phyloP scores from a whole-genome alignment of 1,140 invertebrate species.

The Stegodyphus dumicola region DNA sequence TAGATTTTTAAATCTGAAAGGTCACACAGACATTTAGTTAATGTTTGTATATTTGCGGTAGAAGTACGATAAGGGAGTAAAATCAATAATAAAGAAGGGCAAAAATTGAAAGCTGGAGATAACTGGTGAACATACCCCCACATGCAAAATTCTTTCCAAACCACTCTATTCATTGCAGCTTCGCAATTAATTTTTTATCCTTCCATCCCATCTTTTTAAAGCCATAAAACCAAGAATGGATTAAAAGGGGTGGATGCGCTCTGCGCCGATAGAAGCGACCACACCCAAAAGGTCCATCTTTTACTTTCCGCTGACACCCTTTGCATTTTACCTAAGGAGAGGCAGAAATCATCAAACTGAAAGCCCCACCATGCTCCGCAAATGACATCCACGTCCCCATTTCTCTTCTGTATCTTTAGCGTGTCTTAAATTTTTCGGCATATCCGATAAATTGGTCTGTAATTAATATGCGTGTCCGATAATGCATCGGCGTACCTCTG shows the following conservation, averaged over 20 bases:
- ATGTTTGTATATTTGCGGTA: no score
- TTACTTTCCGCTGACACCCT: slow-evolving; percentile 17
- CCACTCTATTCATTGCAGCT: no score
- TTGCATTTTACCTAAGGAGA: neutral
- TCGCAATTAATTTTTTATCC: slow-evolving; percentile 18
- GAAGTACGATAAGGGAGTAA: no score
- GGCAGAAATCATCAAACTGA: slow-evolving; percentile 38
- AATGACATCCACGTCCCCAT: slow-evolving; percentile 48
- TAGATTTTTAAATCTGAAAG: no score
- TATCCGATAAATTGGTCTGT: slow-evolving; percentile 55
- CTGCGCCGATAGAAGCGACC: neutral
- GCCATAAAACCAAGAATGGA: slow-evolving; percentile 24
- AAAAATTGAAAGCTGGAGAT: no score
- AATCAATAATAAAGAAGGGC: no score
- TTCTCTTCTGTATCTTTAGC: slow-evolving; percentile 37
- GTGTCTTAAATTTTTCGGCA: slow-evolving; percentile 54
- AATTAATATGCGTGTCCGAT: slow-evolving; percentile 60
- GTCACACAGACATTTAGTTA: no score
- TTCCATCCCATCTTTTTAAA: neutral
- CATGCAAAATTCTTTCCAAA: no score
- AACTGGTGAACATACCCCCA: no score
- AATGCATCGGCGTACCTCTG: slow-evolving; percentile 22
- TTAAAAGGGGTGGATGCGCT: neutral
- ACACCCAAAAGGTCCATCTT: slow-evolving; percentile 47
- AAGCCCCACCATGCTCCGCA: slow-evolving; percentile 16